These are phyloP conservation scores for Propithecus deckenii DNA, from an alignment of 2,797 vertebrate genomes.

Conservation along the genomic window DNA sequence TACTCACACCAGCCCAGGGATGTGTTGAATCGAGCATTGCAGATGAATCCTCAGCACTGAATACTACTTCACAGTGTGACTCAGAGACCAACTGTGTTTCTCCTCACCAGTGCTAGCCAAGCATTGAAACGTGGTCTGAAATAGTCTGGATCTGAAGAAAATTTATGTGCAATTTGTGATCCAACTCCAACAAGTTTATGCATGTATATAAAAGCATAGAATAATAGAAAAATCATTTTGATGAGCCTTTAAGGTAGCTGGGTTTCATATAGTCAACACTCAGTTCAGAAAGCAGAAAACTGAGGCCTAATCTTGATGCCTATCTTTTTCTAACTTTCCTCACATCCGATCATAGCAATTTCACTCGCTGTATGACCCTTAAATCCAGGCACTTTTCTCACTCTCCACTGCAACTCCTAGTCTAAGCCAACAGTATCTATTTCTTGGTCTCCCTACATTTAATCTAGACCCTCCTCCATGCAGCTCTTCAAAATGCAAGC, in stretches of 20 bases:
- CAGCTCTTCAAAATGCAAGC: not conserved
- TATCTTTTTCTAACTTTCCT: not conserved
- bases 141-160: conserved; percentile 70
- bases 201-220: not conserved
- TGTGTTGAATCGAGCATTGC: conserved; percentile 72
- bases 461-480: not conserved
- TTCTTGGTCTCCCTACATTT: not conserved
- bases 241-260: conserved; percentile 1
- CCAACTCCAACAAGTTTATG: conserved; percentile 41
- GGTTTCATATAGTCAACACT: not conserved
- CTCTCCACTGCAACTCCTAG: not conserved
- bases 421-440: not conserved
- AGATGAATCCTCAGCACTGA: conserved; percentile 74
- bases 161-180: not conserved
- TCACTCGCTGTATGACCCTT: not conserved
- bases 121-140: conserved; percentile 74
- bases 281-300: not conserved
- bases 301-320: not conserved
- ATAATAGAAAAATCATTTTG: conserved; percentile 36
- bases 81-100: conserved; percentile 79
- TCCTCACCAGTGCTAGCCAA: conserved; percentile 71
- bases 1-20: conserved; percentile 75
- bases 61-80: conserved; percentile 73
- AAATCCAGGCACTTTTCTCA: not conserved
- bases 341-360: not conserved